Conservation (phyloP, 2,113 vertebrate species). For the Thoracochromis brauschi region DNA sequence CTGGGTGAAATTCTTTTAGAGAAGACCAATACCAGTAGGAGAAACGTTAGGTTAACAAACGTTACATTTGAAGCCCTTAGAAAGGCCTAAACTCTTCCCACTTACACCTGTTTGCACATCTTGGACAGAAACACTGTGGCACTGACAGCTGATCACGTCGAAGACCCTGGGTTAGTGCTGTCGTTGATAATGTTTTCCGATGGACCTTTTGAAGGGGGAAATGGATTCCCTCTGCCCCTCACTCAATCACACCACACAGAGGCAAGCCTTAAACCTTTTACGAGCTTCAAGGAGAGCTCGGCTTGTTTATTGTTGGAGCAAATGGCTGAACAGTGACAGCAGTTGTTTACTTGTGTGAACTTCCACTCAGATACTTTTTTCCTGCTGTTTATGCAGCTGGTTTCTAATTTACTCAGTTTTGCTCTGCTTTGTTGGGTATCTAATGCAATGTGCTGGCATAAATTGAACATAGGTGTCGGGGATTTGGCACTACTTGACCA, state of each 20-base stretch:
- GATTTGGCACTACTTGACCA: background rate
- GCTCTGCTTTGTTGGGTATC: background rate
- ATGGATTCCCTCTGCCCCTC: background rate
- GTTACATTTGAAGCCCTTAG: background rate
- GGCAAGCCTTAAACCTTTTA: conserved; percentile 18
- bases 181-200: background rate
- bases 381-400: background rate
- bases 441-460: background rate
- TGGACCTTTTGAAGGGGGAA: background rate
- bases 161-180: background rate
- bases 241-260: background rate
- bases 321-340: background rate
- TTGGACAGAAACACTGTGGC: background rate
- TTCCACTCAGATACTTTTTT: background rate
- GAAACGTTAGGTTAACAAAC: background rate
- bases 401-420: background rate
- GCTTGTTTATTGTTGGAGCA: background rate
- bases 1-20: background rate
- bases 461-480: accelerated
- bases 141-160: background rate
- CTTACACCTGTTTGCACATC: background rate
- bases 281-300: background rate
- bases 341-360: background rate
- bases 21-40: background rate
- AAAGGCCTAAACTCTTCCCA: background rate